phyloP scores from a whole-genome alignment of 2,113 vertebrate species.

The Lampris incognitus region DNA sequence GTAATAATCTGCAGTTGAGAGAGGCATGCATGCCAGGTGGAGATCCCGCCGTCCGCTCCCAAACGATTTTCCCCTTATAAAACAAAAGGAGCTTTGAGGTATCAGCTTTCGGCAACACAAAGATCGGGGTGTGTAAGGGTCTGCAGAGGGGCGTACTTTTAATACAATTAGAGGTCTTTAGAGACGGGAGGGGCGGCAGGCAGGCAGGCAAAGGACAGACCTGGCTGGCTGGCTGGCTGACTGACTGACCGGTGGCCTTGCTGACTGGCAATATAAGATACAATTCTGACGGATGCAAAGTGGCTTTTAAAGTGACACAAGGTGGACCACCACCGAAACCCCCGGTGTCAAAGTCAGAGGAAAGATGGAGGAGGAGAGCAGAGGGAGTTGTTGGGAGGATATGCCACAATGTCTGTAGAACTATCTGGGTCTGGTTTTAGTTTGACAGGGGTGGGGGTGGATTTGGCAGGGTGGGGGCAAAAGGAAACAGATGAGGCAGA shows the following conservation, averaged over 20 bases:
- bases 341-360: conserved; percentile 43
- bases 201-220: conserved; percentile 43
- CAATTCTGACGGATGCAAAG: conserved; percentile 51
- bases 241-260: conserved; percentile 16
- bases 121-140: conserved; percentile 75
- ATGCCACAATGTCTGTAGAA: conserved; percentile 65
- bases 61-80: conserved; percentile 75
- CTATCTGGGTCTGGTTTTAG: conserved; percentile 65
- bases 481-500: background rate
- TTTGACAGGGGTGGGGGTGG: conserved; percentile 44
- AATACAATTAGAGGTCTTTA: conserved; percentile 83
- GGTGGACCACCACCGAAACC: conserved; percentile 29
- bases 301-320: conserved; percentile 57
- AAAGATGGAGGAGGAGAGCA: conserved; percentile 46
- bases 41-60: conserved; percentile 77
- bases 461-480: background rate
- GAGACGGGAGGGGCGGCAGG: conserved; percentile 55
- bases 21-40: conserved; percentile 84
- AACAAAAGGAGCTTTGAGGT: conserved; percentile 86
- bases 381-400: conserved; percentile 47
- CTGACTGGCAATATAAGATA: conserved; percentile 44
- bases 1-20: conserved; percentile 85
- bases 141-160: conserved; percentile 76
- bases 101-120: conserved; percentile 80
- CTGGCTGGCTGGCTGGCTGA: conserved; percentile 48